Base-by-base conservation (phyloP, 2,113 vertebrate species). In the Mellivora capensis region DNA sequence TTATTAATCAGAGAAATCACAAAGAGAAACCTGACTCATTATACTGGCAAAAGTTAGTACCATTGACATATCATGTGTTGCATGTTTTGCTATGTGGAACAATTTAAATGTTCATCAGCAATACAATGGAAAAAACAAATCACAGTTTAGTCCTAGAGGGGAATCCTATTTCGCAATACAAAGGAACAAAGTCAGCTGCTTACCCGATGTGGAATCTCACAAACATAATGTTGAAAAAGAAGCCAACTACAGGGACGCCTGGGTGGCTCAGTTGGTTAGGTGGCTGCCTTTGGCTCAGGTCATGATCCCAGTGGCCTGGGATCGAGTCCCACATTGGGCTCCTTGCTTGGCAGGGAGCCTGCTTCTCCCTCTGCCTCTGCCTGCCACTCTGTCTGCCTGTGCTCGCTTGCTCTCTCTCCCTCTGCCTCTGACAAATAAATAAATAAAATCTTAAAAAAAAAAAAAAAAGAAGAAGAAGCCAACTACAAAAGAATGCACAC, bases 161-260 rank as follows among this genome's bases (percentile, higher is more conserved):
- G 42, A 83, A 52, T 72, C 21, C 23, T 69, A 34, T 8, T 83
- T 59, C 74, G 47, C 34, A 89, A 39, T 49, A 77, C 59, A 76
- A 84, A 80, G 61, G 29, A 64, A 21, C 5, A 85, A 81, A 47
- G 4, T 37, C 3, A 88, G 5, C 29, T 88, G 21, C 31, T 44
- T 85, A 23, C 88, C 27, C 3, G 47, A 11, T 29, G 12, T 52
- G 42, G 31, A 44, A 4, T 88, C 34, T 86, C 67, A 88, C 64
- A 97, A 59, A 59, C 59, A 82, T 27, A 71, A 59, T 31, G 44
- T 80, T 42, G 11, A 79, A 93, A 96, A 96, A 84, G 72, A 93
- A 80, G 18, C 6, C 7, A 69, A 91, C 29, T 13, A 96, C 12
- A 69, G n/a, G n/a, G n/a, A n/a, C n/a, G n/a, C n/a, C n/a, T n/a